phyloP scores from a whole-genome alignment of 2,113 vertebrate species.

The Castor canadensis region DNA sequence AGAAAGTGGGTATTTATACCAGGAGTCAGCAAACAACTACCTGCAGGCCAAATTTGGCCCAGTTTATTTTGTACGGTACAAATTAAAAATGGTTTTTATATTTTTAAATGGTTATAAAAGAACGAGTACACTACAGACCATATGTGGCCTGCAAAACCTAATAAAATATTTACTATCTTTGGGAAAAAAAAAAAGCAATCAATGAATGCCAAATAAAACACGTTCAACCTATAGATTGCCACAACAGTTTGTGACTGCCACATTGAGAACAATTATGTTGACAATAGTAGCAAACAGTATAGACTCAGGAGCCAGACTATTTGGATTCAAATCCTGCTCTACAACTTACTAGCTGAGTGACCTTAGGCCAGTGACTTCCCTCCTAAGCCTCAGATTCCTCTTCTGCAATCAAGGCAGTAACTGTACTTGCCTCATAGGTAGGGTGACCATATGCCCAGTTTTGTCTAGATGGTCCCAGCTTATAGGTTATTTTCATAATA shows the following conservation, averaged over 20 bases:
- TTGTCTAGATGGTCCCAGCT: neutral
- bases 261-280: neutral
- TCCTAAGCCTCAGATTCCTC: neutral
- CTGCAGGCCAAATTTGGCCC: neutral
- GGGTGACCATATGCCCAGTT: neutral
- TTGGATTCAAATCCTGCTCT: neutral
- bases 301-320: neutral
- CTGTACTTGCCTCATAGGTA: neutral
- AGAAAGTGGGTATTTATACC: conserved; percentile 37
- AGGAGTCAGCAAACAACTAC: conserved; percentile 1
- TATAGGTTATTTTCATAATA: neutral
- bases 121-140: conserved; percentile 6
- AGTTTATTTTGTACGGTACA: conserved; percentile 42
- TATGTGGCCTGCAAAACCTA: conserved; percentile 29
- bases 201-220: neutral
- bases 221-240: neutral
- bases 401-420: neutral
- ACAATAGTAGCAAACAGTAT: neutral
- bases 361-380: neutral
- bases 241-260: neutral
- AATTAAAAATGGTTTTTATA: conserved; percentile 45
- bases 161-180: conserved; percentile 43
- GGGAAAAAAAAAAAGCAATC: neutral
- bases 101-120: conserved; percentile 54
- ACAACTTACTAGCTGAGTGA: neutral